Evolutionary conservation across 2,113 vertebrate species (phyloP).

Genomic region (Lycaon pictus): DNA sequence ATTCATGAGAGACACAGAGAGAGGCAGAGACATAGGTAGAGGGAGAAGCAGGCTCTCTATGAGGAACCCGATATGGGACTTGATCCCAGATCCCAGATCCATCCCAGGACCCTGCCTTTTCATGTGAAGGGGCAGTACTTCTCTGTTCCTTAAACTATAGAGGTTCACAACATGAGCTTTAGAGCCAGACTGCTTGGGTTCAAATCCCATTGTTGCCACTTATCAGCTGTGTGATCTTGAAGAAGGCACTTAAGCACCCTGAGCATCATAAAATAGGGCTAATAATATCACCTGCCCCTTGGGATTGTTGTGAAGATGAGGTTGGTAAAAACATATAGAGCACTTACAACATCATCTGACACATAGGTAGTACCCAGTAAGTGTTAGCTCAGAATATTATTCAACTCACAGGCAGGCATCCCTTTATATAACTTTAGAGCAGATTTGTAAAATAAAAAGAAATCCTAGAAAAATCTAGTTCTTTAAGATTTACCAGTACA

Average conservation of each 20-base stretch:
- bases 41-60: too few species aligned
- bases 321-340: neutral
- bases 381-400: neutral
- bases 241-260: neutral
- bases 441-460: constrained; percentile 22
- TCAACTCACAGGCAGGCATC: neutral
- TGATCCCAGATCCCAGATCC: too few species aligned
- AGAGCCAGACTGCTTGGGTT: neutral
- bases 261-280: neutral
- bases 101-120: neutral
- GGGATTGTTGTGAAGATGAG: neutral
- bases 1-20: too few species aligned
- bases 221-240: neutral
- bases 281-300: neutral
- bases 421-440: neutral
- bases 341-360: neutral
- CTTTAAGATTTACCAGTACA: constrained; percentile 4
- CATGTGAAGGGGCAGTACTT: neutral
- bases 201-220: neutral
- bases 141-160: neutral
- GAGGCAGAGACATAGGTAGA: too few species aligned
- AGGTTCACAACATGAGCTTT: neutral
- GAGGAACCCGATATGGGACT: too few species aligned
- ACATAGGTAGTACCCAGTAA: neutral
- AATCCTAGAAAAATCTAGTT: constrained; percentile 23